Evolutionary conservation across 1,140 invertebrate species (phyloP).

Genomic region (Drosophila yakuba): DNA sequence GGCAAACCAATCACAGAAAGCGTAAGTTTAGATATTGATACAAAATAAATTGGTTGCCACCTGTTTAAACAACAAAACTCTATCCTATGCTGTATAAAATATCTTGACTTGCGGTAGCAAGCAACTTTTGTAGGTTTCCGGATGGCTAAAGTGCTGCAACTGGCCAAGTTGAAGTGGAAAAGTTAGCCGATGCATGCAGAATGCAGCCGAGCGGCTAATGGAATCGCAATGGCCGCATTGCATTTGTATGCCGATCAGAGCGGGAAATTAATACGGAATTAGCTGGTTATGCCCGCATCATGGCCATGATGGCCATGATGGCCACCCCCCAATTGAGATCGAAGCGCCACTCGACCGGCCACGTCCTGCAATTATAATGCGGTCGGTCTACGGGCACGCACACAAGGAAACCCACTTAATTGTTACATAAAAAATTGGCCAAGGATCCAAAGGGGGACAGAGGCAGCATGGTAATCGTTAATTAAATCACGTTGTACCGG

Average conservation of each 20-base stretch:
- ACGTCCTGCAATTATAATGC: constrained; percentile 41
- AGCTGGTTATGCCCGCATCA: neutral
- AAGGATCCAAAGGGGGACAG: neutral
- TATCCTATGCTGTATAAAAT: neutral
- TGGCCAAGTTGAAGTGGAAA: constrained; percentile 22
- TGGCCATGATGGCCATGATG: too few relatives aligned
- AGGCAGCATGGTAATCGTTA: constrained; percentile 60
- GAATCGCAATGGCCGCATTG: constrained; percentile 8
- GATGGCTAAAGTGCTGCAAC: neutral
- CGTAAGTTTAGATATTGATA: too few relatives aligned
- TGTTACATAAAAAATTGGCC: constrained; percentile 39
- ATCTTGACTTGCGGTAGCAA: neutral
- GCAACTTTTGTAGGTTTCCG: neutral
- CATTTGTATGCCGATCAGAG: constrained; percentile 18
- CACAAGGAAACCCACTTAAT: constrained; percentile 74
- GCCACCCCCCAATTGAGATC: neutral
- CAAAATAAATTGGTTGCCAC: neutral
- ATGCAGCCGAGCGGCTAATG: constrained; percentile 50
- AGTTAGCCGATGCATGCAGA: constrained; percentile 41
- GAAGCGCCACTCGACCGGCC: constrained; percentile 8
- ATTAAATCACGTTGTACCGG: constrained; percentile 77
- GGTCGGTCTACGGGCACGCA: constrained; percentile 33
- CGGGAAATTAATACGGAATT: constrained; percentile 27
- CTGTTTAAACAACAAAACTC: neutral
- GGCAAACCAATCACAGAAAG: neutral